Percentiles rank a stretch among this genome's conserved stretches.
Evolutionary conservation across 92 coral and sea anemone species (phyloP).

Genomic region (Porites divaricata): DNA sequence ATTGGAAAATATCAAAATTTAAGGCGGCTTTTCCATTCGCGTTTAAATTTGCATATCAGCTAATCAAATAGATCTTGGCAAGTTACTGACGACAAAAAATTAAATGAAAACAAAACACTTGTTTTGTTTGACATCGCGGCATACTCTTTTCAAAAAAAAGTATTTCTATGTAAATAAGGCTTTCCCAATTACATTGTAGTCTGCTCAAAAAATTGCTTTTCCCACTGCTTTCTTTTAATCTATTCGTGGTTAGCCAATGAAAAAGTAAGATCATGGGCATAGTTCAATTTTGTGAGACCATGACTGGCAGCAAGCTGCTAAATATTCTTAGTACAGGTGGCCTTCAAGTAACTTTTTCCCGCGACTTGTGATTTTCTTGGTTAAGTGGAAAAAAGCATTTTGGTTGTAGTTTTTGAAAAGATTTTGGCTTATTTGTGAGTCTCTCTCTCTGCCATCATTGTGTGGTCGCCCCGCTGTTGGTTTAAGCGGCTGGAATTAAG

Average conservation of each 20-base stretch:
- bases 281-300: not conserved
- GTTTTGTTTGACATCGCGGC: not conserved
- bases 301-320: not conserved
- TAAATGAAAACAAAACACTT: slow-evolving; percentile 2
- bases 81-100: not conserved
- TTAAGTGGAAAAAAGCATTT: too few relatives aligned
- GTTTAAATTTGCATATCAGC: not conserved
- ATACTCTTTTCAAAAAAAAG: not conserved
- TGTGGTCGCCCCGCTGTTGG: too few relatives aligned
- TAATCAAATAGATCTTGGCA: not conserved
- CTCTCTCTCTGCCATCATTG: too few relatives aligned
- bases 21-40: not conserved
- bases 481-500: too few relatives aligned
- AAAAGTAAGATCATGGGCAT: not conserved
- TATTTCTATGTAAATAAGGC: not conserved
- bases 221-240: not conserved
- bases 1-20: not conserved
- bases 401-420: too few relatives aligned
- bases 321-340: not conserved
- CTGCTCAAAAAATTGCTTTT: not conserved
- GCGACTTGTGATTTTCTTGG: too few relatives aligned
- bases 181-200: not conserved
- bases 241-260: not conserved
- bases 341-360: too few relatives aligned
- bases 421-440: too few relatives aligned